Base-by-base conservation (phyloP, 1,140 invertebrate species). In the Nephila pilipes region DNA sequence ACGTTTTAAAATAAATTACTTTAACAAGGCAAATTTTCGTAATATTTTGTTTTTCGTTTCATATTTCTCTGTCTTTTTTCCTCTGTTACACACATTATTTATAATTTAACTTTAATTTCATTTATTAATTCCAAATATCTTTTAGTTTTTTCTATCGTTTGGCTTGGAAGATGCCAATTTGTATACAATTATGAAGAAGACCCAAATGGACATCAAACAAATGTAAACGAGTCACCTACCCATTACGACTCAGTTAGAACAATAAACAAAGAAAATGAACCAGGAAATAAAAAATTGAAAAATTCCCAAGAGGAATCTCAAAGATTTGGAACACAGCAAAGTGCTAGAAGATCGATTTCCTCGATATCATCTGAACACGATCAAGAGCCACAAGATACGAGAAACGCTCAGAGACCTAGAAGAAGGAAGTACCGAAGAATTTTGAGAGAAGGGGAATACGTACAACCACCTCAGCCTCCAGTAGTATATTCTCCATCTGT, bases 151-250 rank as follows among this genome's bases (percentile, higher is more conserved):
- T 20, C 29, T 18, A 18, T 88, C 25, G 2, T 18, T 75, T 65
- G 63, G 12, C 25, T 75, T 75, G 87, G 65, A 65, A 60, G 38
- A 4, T 80, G 89, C n/a, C 90, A 92, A 29, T 92, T 92, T 32
- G 18, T 85, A 36, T 85, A 92, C 54, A 92, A 92, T 75, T 92
- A 92, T 58, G 90, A 92, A 55, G 81, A 92, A 75, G 38, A 80
- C 14, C 22, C 58, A 75, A 18, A 92, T 20, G 90, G 57, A 14
- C 22, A 32, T 8, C 81, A 32, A n/a, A 65, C 38, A 22, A 57
- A 25, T 29, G 12, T 20, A 22, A 38, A 60, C 10, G 12, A 29
- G 22, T 18, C 69, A 32, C 16, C 22, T 60, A 58, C 81, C 22
- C 54, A 83, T 63, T 83, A 91, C 38, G 58, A 83, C 75, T 75